Evolutionary conservation across 2,888 invertebrate species (phyloP).

Genomic region (Choreutis nemorana): DNA sequence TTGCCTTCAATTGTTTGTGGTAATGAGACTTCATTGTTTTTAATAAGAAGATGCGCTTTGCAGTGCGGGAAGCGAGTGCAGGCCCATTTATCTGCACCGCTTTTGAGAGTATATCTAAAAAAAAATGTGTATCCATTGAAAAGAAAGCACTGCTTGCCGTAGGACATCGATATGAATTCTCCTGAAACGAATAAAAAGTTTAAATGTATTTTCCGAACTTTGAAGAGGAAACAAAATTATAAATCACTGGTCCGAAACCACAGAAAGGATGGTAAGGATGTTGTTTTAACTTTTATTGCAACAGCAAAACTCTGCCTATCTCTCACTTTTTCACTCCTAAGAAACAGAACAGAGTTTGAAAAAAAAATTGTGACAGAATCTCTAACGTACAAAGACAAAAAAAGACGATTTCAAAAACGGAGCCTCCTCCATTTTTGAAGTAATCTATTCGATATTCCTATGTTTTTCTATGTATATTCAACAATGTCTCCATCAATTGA

Average conservation of each 20-base stretch:
- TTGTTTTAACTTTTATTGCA: not conserved
- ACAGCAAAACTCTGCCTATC: no score
- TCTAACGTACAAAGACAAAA: no score
- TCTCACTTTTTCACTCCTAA: no score
- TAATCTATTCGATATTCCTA: no score
- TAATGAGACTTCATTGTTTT: no score
- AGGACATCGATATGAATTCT: constrained; percentile 25
- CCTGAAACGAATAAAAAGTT: constrained; percentile 15
- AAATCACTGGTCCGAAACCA: not conserved
- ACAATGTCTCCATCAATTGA: no score
- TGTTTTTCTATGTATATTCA: no score
- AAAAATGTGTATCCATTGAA: constrained; percentile 31
- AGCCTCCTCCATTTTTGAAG: no score
- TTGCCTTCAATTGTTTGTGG: no score
- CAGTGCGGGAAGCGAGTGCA: constrained; percentile 35
- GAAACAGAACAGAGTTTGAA: no score
- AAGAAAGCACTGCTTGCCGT: constrained; percentile 22
- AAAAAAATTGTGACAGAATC: no score
- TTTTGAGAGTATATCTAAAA: constrained; percentile 23
- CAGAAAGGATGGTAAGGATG: not conserved
- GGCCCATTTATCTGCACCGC: constrained; percentile 32
- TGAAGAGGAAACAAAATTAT: not conserved
- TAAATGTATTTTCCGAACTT: not conserved
- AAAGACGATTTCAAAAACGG: no score
- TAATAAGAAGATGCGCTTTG: constrained; percentile 25